phyloP scores from a whole-genome alignment of 2,888 invertebrate genomes.

The Drosophila ezoana region DNA sequence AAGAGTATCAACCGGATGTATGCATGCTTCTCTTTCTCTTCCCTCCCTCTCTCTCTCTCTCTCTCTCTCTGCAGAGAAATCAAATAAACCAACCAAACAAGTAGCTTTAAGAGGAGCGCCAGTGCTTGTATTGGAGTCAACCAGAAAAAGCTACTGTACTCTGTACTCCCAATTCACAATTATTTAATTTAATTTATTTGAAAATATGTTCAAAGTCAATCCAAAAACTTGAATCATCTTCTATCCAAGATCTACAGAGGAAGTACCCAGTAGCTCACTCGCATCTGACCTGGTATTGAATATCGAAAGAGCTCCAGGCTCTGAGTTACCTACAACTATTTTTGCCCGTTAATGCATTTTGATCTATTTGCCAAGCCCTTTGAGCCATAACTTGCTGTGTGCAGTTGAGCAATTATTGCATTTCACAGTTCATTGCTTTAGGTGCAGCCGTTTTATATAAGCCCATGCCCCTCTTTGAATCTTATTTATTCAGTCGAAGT shows the following conservation, averaged over 20 bases:
- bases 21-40: constrained; percentile 1
- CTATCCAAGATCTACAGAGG: no score
- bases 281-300: constrained; percentile 10
- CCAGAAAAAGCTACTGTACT: constrained; percentile 19
- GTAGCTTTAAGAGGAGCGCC: constrained; percentile 43
- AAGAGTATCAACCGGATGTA: constrained; percentile 64
- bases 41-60: neutral
- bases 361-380: constrained; percentile 53
- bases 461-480: constrained; percentile 21
- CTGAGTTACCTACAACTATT: constrained; percentile 56
- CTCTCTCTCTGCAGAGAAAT: neutral
- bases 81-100: constrained; percentile 28
- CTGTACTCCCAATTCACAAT: no score
- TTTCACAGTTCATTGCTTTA: constrained; percentile 43
- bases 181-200: no score
- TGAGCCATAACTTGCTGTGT: constrained; percentile 36
- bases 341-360: constrained; percentile 7
- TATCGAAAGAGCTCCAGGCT: constrained; percentile 43
- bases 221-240: no score
- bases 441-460: constrained; percentile 56
- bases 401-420: constrained; percentile 51
- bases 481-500: constrained; percentile 13
- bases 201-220: no score
- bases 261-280: accelerated
- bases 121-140: constrained; percentile 2